These are phyloP conservation scores for Hyles lineata DNA, from an alignment of 2,888 invertebrate genomes.

Conservation along the genomic window DNA sequence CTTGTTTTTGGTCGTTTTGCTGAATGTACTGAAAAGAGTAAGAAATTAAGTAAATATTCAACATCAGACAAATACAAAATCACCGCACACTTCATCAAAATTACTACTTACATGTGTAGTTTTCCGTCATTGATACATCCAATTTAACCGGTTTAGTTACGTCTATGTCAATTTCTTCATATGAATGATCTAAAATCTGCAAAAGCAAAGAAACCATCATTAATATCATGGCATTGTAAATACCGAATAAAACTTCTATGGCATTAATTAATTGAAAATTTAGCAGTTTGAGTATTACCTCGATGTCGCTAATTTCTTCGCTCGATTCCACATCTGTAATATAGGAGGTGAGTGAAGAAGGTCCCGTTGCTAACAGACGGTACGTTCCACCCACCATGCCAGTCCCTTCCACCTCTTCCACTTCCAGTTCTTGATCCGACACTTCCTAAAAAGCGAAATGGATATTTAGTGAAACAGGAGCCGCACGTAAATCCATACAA, in stretches of 20 bases:
- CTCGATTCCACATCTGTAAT: slow-evolving; percentile 64
- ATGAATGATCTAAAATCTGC: slow-evolving; percentile 88
- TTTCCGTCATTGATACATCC: slow-evolving; percentile 85
- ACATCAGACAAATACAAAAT: background rate
- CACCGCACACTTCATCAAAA: background rate
- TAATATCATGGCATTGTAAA: slow-evolving; percentile 1
- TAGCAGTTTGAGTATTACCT: slow-evolving; percentile 54
- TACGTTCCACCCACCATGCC: slow-evolving; percentile 78
- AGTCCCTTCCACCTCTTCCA: slow-evolving; percentile 76
- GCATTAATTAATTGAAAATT: no score
- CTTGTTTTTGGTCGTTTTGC: slow-evolving; percentile 79
- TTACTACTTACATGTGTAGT: slow-evolving; percentile 74
- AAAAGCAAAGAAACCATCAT: slow-evolving; percentile 29
- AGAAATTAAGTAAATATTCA: background rate
- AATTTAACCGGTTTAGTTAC: slow-evolving; percentile 85
- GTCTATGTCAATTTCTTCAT: slow-evolving; percentile 91
- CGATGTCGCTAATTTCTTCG: slow-evolving; percentile 76
- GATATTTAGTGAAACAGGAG: background rate
- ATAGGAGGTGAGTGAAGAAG: slow-evolving; percentile 64
- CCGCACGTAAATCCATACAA: no score
- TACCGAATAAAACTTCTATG: no score
- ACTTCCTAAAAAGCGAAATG: slow-evolving; percentile 57
- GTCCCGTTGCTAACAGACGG: slow-evolving; percentile 72
- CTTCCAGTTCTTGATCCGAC: slow-evolving; percentile 76
- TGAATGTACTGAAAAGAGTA: slow-evolving; percentile 68